Percentiles rank a stretch among this genome's conserved stretches.
Conservation (phyloP, 2,113 vertebrate genomes). For the Callorhinus ursinus region DNA sequence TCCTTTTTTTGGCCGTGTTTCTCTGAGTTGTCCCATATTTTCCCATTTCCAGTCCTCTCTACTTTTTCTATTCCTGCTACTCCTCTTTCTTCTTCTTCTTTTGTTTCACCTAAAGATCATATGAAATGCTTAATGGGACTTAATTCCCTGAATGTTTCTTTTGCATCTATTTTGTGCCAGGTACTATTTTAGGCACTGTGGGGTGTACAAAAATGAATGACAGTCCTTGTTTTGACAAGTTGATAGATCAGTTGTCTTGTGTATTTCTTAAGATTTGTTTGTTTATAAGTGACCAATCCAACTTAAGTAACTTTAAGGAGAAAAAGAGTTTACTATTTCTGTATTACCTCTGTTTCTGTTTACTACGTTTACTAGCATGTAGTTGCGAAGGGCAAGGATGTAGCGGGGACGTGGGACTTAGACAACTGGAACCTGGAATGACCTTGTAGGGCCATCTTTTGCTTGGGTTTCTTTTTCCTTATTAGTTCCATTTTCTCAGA, state of each 20-base stretch:
- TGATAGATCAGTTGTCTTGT: background rate
- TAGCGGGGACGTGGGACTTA: background rate
- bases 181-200: background rate
- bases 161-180: background rate
- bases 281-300: background rate
- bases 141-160: background rate
- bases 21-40: background rate
- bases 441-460: background rate
- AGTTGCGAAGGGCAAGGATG: background rate
- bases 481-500: background rate
- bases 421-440: background rate
- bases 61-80: background rate
- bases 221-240: background rate
- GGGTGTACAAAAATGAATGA: background rate
- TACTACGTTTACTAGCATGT: background rate
- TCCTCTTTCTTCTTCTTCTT: background rate
- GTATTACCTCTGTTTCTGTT: too few species aligned
- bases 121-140: background rate
- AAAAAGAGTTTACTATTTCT: background rate
- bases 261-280: background rate
- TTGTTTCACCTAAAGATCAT: background rate
- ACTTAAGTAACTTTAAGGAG: background rate
- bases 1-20: background rate
- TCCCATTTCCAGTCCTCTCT: background rate
- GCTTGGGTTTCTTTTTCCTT: background rate